Percentiles rank a stretch among this genome's conserved stretches.
phyloP scores from a whole-genome alignment of 2,113 vertebrate genomes.

The Nothobranchius furzeri region DNA sequence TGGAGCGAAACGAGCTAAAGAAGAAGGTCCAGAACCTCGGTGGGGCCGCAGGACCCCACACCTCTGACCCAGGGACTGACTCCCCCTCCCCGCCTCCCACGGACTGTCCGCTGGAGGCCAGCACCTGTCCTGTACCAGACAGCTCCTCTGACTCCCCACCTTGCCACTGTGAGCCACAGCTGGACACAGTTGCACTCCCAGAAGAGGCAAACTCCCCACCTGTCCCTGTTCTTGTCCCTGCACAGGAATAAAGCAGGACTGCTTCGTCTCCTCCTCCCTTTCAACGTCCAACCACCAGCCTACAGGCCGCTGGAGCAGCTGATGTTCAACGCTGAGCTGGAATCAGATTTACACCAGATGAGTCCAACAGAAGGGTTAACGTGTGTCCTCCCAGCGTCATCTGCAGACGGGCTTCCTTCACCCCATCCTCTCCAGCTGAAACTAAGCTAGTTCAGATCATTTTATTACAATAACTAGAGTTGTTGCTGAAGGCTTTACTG shows the following conservation, averaged over 20 bases:
- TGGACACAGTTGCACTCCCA: constrained; percentile 29
- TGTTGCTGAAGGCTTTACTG: not conserved
- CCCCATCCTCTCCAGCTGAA: too few species aligned
- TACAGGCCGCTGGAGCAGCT: constrained; percentile 29
- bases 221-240: constrained; percentile 37
- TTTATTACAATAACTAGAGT: not conserved
- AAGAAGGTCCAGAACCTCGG: constrained; percentile 92
- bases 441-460: too few species aligned
- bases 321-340: constrained; percentile 26
- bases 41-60: constrained; percentile 10
- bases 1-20: constrained; percentile 94
- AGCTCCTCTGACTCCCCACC: constrained; percentile 41
- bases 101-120: constrained; percentile 51
- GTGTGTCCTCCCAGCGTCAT: constrained; percentile 31
- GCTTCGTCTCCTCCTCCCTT: constrained; percentile 7
- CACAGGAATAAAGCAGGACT: constrained; percentile 65
- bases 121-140: constrained; percentile 20
- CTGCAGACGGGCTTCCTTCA: not conserved
- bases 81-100: constrained; percentile 65
- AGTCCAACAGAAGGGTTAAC: constrained; percentile 12
- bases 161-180: constrained; percentile 56
- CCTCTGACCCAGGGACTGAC: constrained; percentile 59
- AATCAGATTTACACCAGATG: constrained; percentile 11
- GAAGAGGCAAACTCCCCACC: constrained; percentile 39
- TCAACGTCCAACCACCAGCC: constrained; percentile 33